A percentile compares a stretch with the other conserved stretches of the same genome.
These are phyloP conservation scores for Phodopus roborovskii DNA, from an alignment of 2,113 vertebrate species.

Conservation along the genomic window DNA sequence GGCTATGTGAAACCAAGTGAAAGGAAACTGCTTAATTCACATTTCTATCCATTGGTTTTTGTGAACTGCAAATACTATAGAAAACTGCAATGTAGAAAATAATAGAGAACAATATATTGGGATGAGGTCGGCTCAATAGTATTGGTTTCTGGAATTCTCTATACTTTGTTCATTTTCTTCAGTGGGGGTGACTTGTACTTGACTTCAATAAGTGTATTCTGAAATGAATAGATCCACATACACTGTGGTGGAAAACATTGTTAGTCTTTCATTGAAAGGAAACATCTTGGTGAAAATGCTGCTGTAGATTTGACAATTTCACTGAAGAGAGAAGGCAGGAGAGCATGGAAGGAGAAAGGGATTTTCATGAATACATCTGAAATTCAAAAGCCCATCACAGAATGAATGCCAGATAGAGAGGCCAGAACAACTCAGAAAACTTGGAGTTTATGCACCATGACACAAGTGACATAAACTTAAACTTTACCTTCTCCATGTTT, in stretches of 20 bases:
- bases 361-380: not conserved
- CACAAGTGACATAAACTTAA: not conserved
- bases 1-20: not conserved
- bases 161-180: not conserved
- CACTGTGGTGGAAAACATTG: constrained; percentile 3
- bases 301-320: constrained; percentile 1
- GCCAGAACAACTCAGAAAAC: not conserved
- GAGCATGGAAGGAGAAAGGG: not conserved
- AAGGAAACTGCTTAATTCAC: not conserved
- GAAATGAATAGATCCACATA: not conserved
- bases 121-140: not conserved
- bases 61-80: not conserved
- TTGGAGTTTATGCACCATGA: not conserved
- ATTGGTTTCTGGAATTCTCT: not conserved
- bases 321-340: not conserved
- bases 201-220: not conserved
- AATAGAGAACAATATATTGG: not conserved
- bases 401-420: not conserved
- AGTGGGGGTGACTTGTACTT: not conserved
- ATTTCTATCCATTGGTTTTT: constrained; percentile 1
- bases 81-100: not conserved
- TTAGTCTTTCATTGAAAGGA: constrained; percentile 14
- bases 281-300: not conserved
- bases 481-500: not conserved
- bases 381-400: not conserved